Conservation (phyloP, 2,113 vertebrate genomes). For the Electrona antarctica region DNA sequence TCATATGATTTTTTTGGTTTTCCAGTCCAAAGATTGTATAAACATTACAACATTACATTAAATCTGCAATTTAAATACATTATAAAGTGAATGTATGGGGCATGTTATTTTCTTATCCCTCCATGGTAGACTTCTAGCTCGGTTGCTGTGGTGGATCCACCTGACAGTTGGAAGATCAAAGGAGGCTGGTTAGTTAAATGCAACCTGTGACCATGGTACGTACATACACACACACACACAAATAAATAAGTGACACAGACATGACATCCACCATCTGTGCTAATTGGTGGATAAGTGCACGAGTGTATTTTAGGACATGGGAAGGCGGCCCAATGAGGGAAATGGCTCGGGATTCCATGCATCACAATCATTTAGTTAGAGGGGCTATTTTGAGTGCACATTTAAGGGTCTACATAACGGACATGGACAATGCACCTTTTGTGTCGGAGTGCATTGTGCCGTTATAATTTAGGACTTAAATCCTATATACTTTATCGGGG, state of each 20-base stretch:
- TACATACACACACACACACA: no score
- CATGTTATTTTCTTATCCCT: no score
- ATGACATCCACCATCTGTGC: not conserved
- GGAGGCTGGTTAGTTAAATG: not conserved
- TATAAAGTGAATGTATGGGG: slow-evolving; percentile 21
- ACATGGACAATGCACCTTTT: no score
- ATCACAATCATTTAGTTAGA: not conserved
- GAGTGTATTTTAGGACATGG: not conserved
- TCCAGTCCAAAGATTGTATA: slow-evolving; percentile 7
- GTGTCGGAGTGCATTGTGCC: no score
- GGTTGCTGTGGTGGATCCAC: not conserved
- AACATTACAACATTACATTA: no score
- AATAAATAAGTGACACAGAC: not conserved
- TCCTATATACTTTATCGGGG: not conserved
- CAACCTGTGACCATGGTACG: not conserved
- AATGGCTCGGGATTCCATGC: not conserved
- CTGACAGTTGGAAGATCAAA: not conserved
- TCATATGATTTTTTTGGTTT: slow-evolving; percentile 3
- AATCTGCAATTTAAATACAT: not conserved
- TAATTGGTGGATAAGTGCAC: not conserved
- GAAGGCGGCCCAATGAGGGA: slow-evolving; percentile 1
- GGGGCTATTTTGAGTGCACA: slow-evolving; percentile 2
- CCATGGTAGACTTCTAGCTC: not conserved
- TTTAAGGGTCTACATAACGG: not conserved
- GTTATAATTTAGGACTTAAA: not conserved